Percentiles rank a stretch among this genome's conserved stretches.
Evolutionary conservation across 2,113 vertebrate species (phyloP).

Genomic region (Aepyceros melampus): DNA sequence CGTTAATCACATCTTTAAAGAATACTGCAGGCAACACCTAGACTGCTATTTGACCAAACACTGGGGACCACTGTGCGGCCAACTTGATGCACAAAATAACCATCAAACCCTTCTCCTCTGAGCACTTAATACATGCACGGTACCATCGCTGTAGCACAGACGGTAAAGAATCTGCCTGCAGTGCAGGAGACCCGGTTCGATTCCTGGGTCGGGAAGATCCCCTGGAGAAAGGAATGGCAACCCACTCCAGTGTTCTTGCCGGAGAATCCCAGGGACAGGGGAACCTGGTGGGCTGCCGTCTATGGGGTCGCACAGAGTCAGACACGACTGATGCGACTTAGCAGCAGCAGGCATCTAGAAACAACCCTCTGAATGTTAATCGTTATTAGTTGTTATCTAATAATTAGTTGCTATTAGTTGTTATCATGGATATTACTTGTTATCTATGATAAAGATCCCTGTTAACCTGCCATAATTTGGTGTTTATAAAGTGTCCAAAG

Average conservation of each 20-base stretch:
- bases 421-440: background rate
- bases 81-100: background rate
- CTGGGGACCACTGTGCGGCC: background rate
- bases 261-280: background rate
- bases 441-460: background rate
- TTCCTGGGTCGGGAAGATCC: background rate
- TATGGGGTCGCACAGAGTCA: background rate
- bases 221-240: background rate
- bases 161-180: background rate
- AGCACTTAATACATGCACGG: background rate
- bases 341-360: background rate
- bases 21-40: background rate
- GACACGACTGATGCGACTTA: accelerated
- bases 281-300: background rate
- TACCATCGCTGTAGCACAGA: background rate
- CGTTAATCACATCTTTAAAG: background rate
- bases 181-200: background rate
- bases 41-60: background rate
- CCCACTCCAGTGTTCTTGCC: background rate
- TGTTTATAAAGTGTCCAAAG: background rate
- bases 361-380: background rate
- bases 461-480: background rate
- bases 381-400: background rate
- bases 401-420: background rate
- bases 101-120: background rate